Conservation (phyloP, 1,140 invertebrate genomes). For the Achroia grisella region DNA sequence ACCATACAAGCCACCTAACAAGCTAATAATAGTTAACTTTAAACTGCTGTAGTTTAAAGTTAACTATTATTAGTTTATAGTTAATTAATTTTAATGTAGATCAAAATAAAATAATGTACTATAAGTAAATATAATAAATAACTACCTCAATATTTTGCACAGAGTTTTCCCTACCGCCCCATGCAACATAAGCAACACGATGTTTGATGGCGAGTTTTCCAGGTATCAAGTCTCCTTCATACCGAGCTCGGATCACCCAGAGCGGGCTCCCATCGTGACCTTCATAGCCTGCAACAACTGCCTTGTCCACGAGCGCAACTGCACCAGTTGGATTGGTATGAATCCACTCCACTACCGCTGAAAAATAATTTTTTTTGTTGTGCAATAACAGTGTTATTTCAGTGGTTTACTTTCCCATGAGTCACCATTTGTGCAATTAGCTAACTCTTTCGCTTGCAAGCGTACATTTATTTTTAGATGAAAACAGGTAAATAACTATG, state of each 20-base stretch:
- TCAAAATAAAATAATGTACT: background rate
- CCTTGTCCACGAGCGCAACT: constrained; percentile 22
- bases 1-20: no score
- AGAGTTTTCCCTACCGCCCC: constrained; percentile 47
- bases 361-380: constrained; percentile 12
- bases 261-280: constrained; percentile 51
- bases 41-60: no score
- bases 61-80: no score
- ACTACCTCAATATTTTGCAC: constrained; percentile 47
- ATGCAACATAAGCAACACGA: constrained; percentile 43
- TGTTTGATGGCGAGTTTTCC: constrained; percentile 57
- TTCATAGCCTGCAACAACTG: constrained; percentile 54
- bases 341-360: constrained; percentile 53
- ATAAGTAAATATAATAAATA: constrained; percentile 3
- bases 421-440: no score
- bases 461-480: no score
- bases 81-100: no score
- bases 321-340: constrained; percentile 29
- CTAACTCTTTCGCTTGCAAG: no score
- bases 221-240: constrained; percentile 47
- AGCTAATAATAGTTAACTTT: no score
- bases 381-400: no score
- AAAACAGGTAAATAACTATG: no score
- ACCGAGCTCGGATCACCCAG: constrained; percentile 47
- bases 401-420: no score